These are phyloP conservation scores for Coracias cyanogaster DNA, from an alignment of 2,797 vertebrate species.

Conservation along the genomic window DNA sequence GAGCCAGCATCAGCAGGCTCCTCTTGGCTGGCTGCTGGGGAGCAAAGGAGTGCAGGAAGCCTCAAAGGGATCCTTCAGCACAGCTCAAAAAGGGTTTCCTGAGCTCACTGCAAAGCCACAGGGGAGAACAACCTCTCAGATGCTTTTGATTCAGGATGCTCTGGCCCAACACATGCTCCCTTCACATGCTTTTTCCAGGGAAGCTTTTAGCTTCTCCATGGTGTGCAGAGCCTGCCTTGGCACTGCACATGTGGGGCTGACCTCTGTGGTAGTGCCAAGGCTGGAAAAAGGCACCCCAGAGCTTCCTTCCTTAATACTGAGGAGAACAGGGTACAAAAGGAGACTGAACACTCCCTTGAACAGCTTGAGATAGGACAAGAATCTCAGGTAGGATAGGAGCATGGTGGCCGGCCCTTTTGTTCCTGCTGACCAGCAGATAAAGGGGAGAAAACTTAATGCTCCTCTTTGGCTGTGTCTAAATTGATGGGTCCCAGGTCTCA, in stretches of 20 bases:
- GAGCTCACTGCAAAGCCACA: background rate
- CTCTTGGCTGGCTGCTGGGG: background rate
- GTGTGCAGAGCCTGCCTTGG: background rate
- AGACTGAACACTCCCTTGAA: background rate
- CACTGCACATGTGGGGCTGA: background rate
- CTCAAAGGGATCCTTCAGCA: slow-evolving; percentile 39
- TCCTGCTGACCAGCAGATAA: background rate
- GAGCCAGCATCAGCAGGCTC: background rate
- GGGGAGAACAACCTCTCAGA: slow-evolving; percentile 26
- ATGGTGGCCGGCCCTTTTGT: background rate
- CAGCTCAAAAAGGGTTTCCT: slow-evolving; percentile 20
- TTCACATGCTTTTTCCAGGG: background rate
- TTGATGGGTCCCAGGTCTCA: background rate
- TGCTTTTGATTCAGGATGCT: background rate
- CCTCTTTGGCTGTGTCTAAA: background rate
- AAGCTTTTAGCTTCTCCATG: background rate
- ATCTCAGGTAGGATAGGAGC: background rate
- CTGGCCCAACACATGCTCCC: background rate
- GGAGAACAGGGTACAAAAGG: background rate
- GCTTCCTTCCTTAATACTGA: background rate
- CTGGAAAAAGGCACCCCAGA: background rate
- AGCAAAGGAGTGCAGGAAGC: slow-evolving; percentile 16
- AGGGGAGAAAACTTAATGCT: background rate
- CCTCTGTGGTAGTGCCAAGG: background rate
- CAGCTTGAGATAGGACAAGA: background rate